Percentiles rank a stretch among this genome's conserved stretches.
Conservation (phyloP, 2,113 vertebrate species). For the Pimephales promelas region DNA sequence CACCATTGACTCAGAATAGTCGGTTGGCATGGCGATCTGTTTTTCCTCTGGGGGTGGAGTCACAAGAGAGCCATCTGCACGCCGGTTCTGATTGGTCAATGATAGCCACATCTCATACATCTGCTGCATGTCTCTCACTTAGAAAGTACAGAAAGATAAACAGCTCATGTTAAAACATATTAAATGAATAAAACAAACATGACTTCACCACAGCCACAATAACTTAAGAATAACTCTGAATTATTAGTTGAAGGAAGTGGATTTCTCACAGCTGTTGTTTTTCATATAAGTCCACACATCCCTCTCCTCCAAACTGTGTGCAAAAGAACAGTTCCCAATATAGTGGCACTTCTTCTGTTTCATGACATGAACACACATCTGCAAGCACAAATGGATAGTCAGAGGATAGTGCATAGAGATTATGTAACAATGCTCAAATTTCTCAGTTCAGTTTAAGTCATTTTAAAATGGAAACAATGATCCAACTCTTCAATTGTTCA, state of each 20-base stretch:
- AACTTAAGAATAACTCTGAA: not conserved
- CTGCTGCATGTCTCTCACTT: conserved; percentile 98
- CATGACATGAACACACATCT: conserved; percentile 97
- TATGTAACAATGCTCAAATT: not conserved
- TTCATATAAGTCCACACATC: conserved; percentile 99
- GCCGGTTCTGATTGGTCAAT: conserved; percentile 89
- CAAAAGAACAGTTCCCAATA: conserved; percentile 97
- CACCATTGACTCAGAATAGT: conserved; percentile 94
- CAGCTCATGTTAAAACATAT: not conserved
- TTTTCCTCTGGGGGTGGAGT: conserved; percentile 88
- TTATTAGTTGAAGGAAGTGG: not conserved
- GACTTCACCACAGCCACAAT: not conserved
- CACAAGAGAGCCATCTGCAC: conserved; percentile 83
- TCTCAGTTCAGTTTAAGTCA: not conserved
- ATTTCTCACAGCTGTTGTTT: conserved; percentile 92
- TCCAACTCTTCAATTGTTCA: not conserved
- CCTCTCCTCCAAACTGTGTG: conserved; percentile 95
- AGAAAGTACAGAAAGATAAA: not conserved
- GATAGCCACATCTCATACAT: conserved; percentile 98
- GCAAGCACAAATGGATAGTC: conserved; percentile 41
- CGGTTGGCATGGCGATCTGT: conserved; percentile 94
- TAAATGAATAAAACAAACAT: not conserved
- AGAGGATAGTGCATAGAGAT: not conserved
- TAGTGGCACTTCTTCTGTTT: conserved; percentile 98
- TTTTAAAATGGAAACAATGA: not conserved